Percentiles rank a stretch among this genome's conserved stretches.
These are phyloP conservation scores for Lycaon pictus DNA, from an alignment of 2,113 vertebrate species.

Conservation along the genomic window DNA sequence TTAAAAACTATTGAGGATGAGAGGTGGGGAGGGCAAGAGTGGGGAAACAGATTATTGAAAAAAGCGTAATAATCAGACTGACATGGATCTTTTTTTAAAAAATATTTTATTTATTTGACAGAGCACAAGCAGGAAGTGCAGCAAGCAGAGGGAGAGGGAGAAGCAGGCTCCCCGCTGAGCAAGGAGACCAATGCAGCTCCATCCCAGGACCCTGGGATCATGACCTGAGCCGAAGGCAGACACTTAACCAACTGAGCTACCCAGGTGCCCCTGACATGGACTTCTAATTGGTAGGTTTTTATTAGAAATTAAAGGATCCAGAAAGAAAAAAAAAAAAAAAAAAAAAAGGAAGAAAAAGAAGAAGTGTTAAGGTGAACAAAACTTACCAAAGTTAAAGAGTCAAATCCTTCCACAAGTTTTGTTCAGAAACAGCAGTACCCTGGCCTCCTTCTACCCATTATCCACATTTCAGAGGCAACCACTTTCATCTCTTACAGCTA, in stretches of 20 bases:
- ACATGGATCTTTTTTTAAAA: background rate
- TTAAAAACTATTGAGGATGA: background rate
- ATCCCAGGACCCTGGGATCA: no score
- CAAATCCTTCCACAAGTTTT: background rate
- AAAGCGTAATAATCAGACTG: background rate
- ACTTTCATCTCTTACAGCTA: background rate
- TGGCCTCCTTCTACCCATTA: background rate
- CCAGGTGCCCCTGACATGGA: background rate
- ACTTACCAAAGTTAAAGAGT: background rate
- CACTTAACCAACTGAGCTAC: no score
- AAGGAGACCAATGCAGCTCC: no score
- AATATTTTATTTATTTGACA: no score
- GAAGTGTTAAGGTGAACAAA: background rate
- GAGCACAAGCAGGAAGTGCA: no score
- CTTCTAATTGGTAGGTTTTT: background rate
- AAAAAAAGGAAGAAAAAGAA: background rate
- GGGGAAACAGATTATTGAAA: background rate
- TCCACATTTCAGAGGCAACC: background rate
- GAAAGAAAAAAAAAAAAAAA: background rate
- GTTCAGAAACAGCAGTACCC: background rate
- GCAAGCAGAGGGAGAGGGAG: no score
- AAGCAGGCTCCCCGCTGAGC: no score
- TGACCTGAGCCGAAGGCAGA: no score
- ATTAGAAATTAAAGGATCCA: background rate
- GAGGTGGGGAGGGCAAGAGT: background rate